These are phyloP conservation scores for Drosophila nigricruria DNA, from an alignment of 2,888 invertebrate species.

Conservation along the genomic window DNA sequence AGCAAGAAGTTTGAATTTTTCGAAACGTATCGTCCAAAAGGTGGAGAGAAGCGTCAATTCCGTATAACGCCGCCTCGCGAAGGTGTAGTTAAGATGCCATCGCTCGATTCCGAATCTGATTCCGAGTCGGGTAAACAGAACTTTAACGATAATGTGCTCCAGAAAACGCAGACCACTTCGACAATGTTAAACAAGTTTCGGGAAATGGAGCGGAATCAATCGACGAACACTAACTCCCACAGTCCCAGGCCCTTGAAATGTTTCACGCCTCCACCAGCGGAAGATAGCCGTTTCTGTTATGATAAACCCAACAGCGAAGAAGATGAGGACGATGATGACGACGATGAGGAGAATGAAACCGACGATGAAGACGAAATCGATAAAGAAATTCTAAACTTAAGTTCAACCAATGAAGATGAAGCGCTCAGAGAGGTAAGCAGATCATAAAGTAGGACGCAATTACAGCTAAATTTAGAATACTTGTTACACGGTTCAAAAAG, in stretches of 20 bases:
- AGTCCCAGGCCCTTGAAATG: slow-evolving; percentile 94
- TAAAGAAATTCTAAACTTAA: slow-evolving; percentile 8
- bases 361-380: slow-evolving; percentile 75
- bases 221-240: slow-evolving; percentile 48
- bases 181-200: slow-evolving; percentile 95
- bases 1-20: slow-evolving; percentile 96
- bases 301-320: slow-evolving; percentile 85
- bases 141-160: slow-evolving; percentile 82
- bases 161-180: slow-evolving; percentile 90
- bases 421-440: slow-evolving; percentile 87
- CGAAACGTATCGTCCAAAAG: slow-evolving; percentile 91
- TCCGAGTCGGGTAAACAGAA: slow-evolving; percentile 4
- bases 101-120: slow-evolving; percentile 82
- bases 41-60: slow-evolving; percentile 89
- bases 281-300: slow-evolving; percentile 85
- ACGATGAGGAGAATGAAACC: slow-evolving; percentile 70
- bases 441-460: fast-evolving
- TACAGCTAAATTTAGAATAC: background rate
- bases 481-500: background rate
- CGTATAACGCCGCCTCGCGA: slow-evolving; percentile 96
- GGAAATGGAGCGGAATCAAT: slow-evolving; percentile 92
- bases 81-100: slow-evolving; percentile 87
- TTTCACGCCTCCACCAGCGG: slow-evolving; percentile 94
- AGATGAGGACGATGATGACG: slow-evolving; percentile 84
- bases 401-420: slow-evolving; percentile 87